Evolutionary conservation across 2,888 invertebrate genomes (phyloP).

Genomic region (Endotricha flammealis): DNA sequence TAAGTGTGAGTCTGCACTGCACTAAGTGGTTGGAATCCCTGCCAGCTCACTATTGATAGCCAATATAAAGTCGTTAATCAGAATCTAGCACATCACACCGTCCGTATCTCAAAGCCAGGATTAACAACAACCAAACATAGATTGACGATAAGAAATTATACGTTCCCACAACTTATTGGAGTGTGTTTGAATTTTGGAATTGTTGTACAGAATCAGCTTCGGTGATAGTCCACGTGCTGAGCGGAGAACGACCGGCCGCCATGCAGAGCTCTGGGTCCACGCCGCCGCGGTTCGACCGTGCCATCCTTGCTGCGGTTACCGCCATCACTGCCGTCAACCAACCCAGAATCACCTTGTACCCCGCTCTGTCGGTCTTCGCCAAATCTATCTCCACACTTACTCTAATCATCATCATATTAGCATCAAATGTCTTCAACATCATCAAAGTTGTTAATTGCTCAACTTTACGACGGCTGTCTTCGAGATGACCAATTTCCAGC

Average conservation of each 20-base stretch:
- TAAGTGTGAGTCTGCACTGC: too few species aligned
- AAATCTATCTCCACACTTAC: slow-evolving; percentile 32
- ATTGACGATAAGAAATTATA: too few species aligned
- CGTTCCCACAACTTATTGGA: too few species aligned
- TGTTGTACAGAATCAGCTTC: slow-evolving; percentile 83
- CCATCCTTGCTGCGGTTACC: slow-evolving; percentile 45
- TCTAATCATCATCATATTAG: slow-evolving; percentile 29
- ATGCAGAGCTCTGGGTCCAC: slow-evolving; percentile 77
- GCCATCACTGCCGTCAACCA: slow-evolving; percentile 42
- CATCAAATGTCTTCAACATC: slow-evolving; percentile 23
- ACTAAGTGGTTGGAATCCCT: too few species aligned
- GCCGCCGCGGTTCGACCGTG: slow-evolving; percentile 50
- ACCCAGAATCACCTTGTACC: slow-evolving; percentile 30
- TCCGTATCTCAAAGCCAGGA: too few species aligned
- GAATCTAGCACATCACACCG: too few species aligned
- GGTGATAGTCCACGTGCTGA: slow-evolving; percentile 89
- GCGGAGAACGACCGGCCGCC: slow-evolving; percentile 83
- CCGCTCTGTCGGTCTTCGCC: slow-evolving; percentile 31
- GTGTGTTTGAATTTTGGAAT: too few species aligned
- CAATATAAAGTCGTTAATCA: too few species aligned
- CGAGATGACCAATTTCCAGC: slow-evolving; percentile 56
- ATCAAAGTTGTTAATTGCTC: slow-evolving; percentile 17
- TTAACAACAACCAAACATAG: too few species aligned
- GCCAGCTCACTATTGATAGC: too few species aligned
- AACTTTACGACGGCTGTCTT: slow-evolving; percentile 19